Evolutionary conservation across 1,140 invertebrate species (phyloP), one percentile per base, ranked within the genome.

Genomic region (Maniola jurtina): DNA sequence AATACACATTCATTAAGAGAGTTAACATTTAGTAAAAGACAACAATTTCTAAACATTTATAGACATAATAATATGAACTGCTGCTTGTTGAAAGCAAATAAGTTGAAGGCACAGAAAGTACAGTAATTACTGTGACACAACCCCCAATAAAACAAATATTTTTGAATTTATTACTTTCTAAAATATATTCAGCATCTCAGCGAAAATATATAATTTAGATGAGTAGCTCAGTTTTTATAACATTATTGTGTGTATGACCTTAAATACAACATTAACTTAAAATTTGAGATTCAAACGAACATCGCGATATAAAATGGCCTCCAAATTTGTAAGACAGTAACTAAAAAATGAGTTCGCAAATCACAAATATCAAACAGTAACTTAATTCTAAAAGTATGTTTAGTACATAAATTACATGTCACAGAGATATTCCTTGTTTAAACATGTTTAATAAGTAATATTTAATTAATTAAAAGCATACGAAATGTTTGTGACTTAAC

Each of bases 401-500:
- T 68, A 57, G 54, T 64, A 68, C 45, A 61, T 59, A 68, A 74
- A 71, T 63, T 68, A 76, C 67, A 66, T 76, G 81, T 84, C 80
- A 83, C 81, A 84, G 79, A 82, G 65, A 76, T 69, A 81, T 89
- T 90, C 88, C 86, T 90, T 90, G 88, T 89, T 68, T 86, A 77
- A 78, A 84, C 64, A 77, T 70, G 82, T 75, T 76, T 73, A 79
- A 77, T 64, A 77, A 77, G 25, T 25, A 25, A 25, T 25, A 25
- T 2, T 4, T 65, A 70, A 83, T 76, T 83, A 84, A 86, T 81
- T 80, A 76, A 76, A 81, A 82, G 73, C 64, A 71, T 76, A 74
- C 77, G 83, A 77, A 79, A 82, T 76, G 81, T 90, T 90, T 90
- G 88, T 90, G 88, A 90, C 88, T 87, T 86, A 86, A 83, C 71